Evolutionary conservation across 2,797 vertebrate genomes (phyloP), one percentile per base, ranked within the genome.

Genomic region (Falco berigora): DNA sequence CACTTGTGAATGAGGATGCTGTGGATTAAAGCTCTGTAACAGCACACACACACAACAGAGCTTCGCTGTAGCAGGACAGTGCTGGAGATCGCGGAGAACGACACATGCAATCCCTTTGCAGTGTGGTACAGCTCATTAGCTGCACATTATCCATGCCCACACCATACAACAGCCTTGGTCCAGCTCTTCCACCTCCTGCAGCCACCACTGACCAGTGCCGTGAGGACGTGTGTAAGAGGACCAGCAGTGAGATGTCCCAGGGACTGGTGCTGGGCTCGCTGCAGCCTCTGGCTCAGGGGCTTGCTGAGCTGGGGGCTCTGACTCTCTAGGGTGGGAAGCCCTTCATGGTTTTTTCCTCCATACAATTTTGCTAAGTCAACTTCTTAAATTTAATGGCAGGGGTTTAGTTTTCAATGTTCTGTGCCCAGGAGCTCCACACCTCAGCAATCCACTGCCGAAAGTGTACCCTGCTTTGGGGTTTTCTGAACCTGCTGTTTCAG

Each of bases 171-270:
- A 16, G 40, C 69, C n/a, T 42, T 44, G 20, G 9, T 58, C 22
- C 46, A 77, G 21, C n/a, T 89, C 69, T 81, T 46, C 47, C 34
- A 7, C 16, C 69, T 55, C 53, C 53, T 67, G 59, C 53, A 62
- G 61, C n/a, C 55, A 38, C 38, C 59, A 23, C 32, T 32, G 63
- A 16, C 14, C 24, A 18, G 32, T 20, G 6, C 22, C 1, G 0
- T 5, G 49, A 38, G 49, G 44, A 46, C 1, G 1, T 0, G 0
- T 3, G 8, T 21, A 10, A 46, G 12, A 61, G 24, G 24, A 56
- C 49, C 18, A 63, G 52, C 30, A 66, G 10, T 3, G 12, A 46
- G 28, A 28, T 0, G 0, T 9, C 27, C 30, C 38, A 42, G 38
- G 55, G 25, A 30, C 38, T 19, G 28, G 14, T 15, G 8, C 55